Percentiles rank a stretch among this genome's conserved stretches.
Evolutionary conservation across 2,113 vertebrate genomes (phyloP).

Genomic region (Corythoichthys haematopterus): DNA sequence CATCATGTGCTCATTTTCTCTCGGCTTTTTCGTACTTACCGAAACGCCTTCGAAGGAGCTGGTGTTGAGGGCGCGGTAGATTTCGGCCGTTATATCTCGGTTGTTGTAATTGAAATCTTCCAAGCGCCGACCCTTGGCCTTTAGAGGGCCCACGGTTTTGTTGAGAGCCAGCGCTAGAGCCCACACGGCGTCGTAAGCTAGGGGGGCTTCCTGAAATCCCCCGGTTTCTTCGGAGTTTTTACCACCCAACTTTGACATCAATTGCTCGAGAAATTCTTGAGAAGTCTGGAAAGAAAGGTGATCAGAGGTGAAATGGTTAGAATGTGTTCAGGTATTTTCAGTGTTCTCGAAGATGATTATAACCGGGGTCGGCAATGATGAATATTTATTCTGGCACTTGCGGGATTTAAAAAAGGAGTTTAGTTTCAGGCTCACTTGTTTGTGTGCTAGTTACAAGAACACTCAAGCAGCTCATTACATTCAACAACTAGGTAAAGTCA

Average conservation of each 20-base stretch:
- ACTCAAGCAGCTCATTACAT: too few relatives aligned
- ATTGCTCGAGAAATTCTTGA: conserved; percentile 84
- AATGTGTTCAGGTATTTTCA: background rate
- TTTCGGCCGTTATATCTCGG: conserved; percentile 83
- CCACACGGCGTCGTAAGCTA: conserved; percentile 91
- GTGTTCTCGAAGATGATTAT: background rate
- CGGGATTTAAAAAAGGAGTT: too few relatives aligned
- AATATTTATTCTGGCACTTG: too few relatives aligned
- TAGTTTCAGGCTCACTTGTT: too few relatives aligned
- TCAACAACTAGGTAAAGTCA: too few relatives aligned
- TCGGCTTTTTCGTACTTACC: conserved; percentile 65
- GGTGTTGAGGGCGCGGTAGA: conserved; percentile 89
- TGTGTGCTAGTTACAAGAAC: too few relatives aligned
- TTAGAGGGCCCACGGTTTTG: conserved; percentile 82
- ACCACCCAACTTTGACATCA: conserved; percentile 80
- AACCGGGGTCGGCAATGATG: too few relatives aligned
- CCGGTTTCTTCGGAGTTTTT: conserved; percentile 86
- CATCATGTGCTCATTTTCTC: background rate
- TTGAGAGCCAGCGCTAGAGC: conserved; percentile 87
- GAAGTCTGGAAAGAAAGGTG: conserved; percentile 73
- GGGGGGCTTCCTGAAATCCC: conserved; percentile 85
- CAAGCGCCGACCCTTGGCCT: conserved; percentile 73
- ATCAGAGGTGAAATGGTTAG: background rate
- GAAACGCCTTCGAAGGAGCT: conserved; percentile 90
- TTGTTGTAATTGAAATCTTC: conserved; percentile 95